Evolutionary conservation across 2,888 invertebrate genomes (phyloP).

Genomic region (Villa cingulata): DNA sequence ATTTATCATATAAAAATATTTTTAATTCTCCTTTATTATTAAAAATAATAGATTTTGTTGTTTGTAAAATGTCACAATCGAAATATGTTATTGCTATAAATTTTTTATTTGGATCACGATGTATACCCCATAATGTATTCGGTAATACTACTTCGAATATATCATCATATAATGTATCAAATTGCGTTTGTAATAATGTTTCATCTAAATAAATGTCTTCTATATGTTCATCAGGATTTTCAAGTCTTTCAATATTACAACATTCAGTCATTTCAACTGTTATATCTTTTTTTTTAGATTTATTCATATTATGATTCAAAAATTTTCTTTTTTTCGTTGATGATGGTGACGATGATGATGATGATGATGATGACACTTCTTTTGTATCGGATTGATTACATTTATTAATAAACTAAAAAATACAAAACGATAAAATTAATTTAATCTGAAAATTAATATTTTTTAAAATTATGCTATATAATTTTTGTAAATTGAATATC

Average conservation of each 20-base stretch:
- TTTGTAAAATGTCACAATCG: conserved; percentile 4
- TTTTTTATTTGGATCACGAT: conserved; percentile 10
- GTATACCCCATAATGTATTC: conserved; percentile 13
- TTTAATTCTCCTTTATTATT: neutral
- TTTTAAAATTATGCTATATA: too few species aligned
- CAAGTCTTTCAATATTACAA: neutral
- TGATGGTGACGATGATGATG: too few species aligned
- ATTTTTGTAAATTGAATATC: too few species aligned
- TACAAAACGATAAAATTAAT: too few species aligned
- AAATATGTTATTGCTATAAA: conserved; percentile 12
- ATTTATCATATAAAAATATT: conserved; percentile 1
- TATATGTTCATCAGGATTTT: neutral
- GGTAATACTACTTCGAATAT: conserved; percentile 14
- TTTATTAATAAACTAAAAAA: too few species aligned
- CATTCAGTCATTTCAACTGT: too few species aligned
- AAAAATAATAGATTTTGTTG: conserved; percentile 7
- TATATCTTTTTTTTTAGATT: neutral
- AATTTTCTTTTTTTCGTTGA: too few species aligned
- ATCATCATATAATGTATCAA: conserved; percentile 12
- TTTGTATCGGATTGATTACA: too few species aligned
- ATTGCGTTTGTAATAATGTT: conserved; percentile 9
- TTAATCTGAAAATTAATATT: too few species aligned
- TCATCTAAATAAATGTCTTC: neutral
- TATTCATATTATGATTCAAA: too few species aligned
- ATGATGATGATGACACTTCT: too few species aligned